phyloP scores from a whole-genome alignment of 2,797 vertebrate species.

The Florisuga fusca region DNA sequence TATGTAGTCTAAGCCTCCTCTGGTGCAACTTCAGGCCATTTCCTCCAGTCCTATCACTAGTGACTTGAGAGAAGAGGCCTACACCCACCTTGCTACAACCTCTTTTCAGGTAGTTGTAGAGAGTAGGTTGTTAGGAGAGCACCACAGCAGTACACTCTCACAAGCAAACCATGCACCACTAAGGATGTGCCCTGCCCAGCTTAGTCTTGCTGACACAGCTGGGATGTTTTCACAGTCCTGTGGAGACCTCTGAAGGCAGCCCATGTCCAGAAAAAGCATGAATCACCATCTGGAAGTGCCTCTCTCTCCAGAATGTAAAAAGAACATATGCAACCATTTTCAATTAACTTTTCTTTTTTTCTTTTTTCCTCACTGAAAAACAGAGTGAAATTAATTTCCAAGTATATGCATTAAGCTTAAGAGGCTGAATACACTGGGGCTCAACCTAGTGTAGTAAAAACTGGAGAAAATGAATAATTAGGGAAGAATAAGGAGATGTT shows the following conservation, averaged over 20 bases:
- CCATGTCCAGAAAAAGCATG: neutral
- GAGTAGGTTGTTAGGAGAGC: no score
- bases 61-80: no score
- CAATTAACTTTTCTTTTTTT: neutral
- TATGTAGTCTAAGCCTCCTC: no score
- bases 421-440: neutral
- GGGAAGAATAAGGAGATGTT: neutral
- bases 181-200: neutral
- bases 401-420: neutral
- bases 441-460: conserved; percentile 8
- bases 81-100: no score
- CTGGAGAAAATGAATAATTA: neutral
- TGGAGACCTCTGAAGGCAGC: neutral
- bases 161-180: rapidly evolving
- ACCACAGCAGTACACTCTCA: neutral
- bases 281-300: neutral
- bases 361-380: neutral
- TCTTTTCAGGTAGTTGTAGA: no score
- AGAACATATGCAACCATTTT: neutral
- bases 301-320: neutral
- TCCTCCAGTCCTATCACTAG: no score
- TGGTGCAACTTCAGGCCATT: no score
- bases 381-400: neutral
- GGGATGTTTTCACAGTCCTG: neutral
- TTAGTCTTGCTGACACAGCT: neutral